Conservation (phyloP, 2,888 invertebrate species). For the Papilio elwesi region DNA sequence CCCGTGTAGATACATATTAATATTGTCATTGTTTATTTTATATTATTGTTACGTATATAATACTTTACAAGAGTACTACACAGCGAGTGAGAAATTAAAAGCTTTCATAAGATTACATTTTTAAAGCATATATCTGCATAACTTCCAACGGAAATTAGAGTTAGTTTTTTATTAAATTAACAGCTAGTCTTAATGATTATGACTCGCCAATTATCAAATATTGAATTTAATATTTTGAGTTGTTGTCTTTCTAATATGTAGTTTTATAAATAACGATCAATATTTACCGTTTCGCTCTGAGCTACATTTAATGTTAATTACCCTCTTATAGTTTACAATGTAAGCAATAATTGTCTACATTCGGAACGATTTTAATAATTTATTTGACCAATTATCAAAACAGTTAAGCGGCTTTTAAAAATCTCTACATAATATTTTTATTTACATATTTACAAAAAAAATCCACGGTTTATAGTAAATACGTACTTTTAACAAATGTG, state of each 20-base stretch:
- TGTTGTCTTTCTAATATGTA: slow-evolving; percentile 21
- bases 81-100: slow-evolving; percentile 65
- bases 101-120: slow-evolving; percentile 53
- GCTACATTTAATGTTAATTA: slow-evolving; percentile 38
- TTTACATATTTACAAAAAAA: slow-evolving; percentile 67
- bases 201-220: slow-evolving; percentile 37
- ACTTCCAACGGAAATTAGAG: slow-evolving; percentile 50
- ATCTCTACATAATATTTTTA: slow-evolving; percentile 68
- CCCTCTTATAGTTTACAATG: slow-evolving; percentile 39
- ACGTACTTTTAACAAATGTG: slow-evolving; percentile 6
- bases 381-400: slow-evolving; percentile 49
- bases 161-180: slow-evolving; percentile 30
- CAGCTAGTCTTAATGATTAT: slow-evolving; percentile 26
- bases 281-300: slow-evolving; percentile 34
- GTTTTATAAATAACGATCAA: slow-evolving; percentile 27
- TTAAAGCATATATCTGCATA: slow-evolving; percentile 57
- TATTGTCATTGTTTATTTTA: slow-evolving; percentile 81
- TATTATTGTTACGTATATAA: slow-evolving; percentile 74
- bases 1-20: slow-evolving; percentile 78
- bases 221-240: slow-evolving; percentile 36
- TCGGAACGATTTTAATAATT: slow-evolving; percentile 40
- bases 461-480: slow-evolving; percentile 39
- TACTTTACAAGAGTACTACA: slow-evolving; percentile 75
- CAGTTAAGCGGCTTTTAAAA: slow-evolving; percentile 68
- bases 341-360: slow-evolving; percentile 30